phyloP scores from a whole-genome alignment of 2,797 vertebrate species.

The Lerista edwardsae region DNA sequence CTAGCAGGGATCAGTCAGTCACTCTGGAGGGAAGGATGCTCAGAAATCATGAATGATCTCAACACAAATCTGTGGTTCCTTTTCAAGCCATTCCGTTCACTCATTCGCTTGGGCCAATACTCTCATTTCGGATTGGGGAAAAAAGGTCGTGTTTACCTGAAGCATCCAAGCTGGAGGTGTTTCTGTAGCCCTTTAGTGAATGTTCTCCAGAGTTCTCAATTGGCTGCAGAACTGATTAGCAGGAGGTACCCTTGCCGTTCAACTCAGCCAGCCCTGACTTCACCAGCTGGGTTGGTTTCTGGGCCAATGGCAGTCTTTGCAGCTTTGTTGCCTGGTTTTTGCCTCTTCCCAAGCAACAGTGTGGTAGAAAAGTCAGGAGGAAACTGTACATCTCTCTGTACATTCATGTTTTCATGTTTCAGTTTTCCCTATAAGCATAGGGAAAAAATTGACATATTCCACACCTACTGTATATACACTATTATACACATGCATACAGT shows the following conservation, averaged over 20 bases:
- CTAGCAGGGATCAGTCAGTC: not conserved
- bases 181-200: constrained; percentile 49
- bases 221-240: constrained; percentile 60
- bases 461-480: not conserved
- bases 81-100: not conserved
- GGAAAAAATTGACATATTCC: not conserved
- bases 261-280: constrained; percentile 57
- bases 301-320: constrained; percentile 34
- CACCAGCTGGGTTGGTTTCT: constrained; percentile 57
- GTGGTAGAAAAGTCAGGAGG: constrained; percentile 29
- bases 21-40: not conserved
- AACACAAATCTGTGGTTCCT: not conserved
- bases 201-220: constrained; percentile 47
- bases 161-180: not conserved
- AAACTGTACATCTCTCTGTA: constrained; percentile 17
- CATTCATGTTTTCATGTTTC: no score
- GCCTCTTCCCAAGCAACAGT: constrained; percentile 18
- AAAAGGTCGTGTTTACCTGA: not conserved
- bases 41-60: not conserved
- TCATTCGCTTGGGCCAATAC: not conserved
- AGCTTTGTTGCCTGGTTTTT: not conserved
- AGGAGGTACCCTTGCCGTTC: constrained; percentile 54
- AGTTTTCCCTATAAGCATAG: constrained; percentile 41
- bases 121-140: not conserved
- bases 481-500: not conserved